Evolutionary conservation across 1,140 invertebrate species (phyloP).

Genomic region (Danaus melanippus): DNA sequence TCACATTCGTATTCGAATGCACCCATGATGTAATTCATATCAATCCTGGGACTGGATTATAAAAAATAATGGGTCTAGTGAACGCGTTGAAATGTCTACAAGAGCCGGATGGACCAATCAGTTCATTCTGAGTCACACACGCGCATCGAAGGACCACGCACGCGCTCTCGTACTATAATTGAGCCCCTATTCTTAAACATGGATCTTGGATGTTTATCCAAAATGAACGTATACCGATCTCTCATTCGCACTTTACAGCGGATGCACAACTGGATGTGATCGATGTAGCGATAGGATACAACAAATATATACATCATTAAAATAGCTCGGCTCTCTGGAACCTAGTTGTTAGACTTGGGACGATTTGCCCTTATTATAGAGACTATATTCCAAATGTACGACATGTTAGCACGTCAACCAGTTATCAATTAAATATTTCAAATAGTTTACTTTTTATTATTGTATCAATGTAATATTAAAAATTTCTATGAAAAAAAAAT

Average conservation of each 20-base stretch:
- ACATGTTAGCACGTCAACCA: too few species aligned
- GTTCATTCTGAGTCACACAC: conserved; percentile 46
- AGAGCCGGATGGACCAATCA: conserved; percentile 63
- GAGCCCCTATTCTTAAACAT: conserved; percentile 38
- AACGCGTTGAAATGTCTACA: conserved; percentile 45
- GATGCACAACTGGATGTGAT: conserved; percentile 26
- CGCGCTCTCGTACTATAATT: conserved; percentile 32
- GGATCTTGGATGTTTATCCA: conserved; percentile 31
- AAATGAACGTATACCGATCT: conserved; percentile 25
- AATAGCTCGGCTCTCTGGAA: conserved; percentile 25
- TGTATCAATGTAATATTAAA: too few species aligned
- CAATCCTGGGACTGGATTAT: too few species aligned
- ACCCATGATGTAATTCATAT: too few species aligned
- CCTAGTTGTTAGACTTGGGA: too few species aligned
- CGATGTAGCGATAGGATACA: conserved; percentile 26
- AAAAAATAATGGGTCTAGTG: conserved; percentile 1
- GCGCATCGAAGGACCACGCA: conserved; percentile 22
- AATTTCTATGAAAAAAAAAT: too few species aligned
- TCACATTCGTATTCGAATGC: too few species aligned
- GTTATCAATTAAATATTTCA: too few species aligned
- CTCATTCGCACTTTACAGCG: conserved; percentile 34
- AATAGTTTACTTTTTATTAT: too few species aligned
- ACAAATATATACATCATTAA: conserved; percentile 27
- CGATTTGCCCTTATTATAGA: too few species aligned
- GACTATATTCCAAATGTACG: too few species aligned